phyloP scores from a whole-genome alignment of 2,888 invertebrate genomes.

The Tetropium fuscum region DNA sequence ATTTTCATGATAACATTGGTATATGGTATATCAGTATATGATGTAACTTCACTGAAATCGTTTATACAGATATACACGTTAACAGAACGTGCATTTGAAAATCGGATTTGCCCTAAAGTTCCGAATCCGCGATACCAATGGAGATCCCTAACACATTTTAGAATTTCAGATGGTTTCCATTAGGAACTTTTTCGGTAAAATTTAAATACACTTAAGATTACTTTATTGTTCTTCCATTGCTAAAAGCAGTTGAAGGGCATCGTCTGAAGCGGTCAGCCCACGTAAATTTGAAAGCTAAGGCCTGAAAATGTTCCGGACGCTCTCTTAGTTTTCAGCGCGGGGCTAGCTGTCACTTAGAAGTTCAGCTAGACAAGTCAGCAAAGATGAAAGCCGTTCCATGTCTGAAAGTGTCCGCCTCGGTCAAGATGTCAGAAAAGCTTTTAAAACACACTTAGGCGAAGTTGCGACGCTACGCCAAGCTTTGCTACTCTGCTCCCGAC shows the following conservation, averaged over 20 bases:
- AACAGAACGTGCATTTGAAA: neutral
- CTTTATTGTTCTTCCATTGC: slow-evolving; percentile 18
- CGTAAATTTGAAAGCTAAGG: slow-evolving; percentile 48
- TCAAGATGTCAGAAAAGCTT: slow-evolving; percentile 69
- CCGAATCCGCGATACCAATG: neutral
- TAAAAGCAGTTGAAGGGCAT: slow-evolving; percentile 32
- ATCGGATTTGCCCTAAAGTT: neutral
- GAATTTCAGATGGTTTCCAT: slow-evolving; percentile 26
- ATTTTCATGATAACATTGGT: too few species aligned
- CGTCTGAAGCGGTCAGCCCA: slow-evolving; percentile 40
- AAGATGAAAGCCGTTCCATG: slow-evolving; percentile 67
- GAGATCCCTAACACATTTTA: slow-evolving; percentile 5
- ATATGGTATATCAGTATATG: too few species aligned
- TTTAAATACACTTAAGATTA: slow-evolving; percentile 23
- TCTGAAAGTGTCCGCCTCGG: slow-evolving; percentile 67
- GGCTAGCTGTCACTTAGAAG: slow-evolving; percentile 54
- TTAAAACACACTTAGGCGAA: slow-evolving; percentile 65
- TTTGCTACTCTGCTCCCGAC: slow-evolving; percentile 28
- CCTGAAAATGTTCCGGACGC: slow-evolving; percentile 46
- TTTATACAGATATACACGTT: neutral
- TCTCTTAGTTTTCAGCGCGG: slow-evolving; percentile 39
- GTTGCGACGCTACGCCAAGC: slow-evolving; percentile 41
- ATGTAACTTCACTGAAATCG: neutral
- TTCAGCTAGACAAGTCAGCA: slow-evolving; percentile 51
- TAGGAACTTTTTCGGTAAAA: slow-evolving; percentile 17